Percentiles rank a stretch among this genome's conserved stretches.
Conservation (phyloP, 2,797 vertebrate species). For the Falco cherrug region DNA sequence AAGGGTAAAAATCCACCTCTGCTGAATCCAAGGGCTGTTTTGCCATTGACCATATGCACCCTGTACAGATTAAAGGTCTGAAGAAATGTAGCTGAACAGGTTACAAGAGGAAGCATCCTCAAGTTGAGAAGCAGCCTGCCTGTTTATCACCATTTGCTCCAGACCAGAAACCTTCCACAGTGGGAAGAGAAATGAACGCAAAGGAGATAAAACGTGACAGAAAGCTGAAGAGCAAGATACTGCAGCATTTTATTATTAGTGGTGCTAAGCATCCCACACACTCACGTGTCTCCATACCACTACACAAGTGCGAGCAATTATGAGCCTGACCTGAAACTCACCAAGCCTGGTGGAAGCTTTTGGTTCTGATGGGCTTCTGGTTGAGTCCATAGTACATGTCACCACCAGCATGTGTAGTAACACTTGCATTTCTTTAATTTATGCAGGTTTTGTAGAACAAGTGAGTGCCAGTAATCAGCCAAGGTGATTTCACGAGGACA, state of each 20-base stretch:
- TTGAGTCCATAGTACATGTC: background rate
- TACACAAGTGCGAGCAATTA: background rate
- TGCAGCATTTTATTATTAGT: background rate
- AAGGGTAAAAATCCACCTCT: background rate
- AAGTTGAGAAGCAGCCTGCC: background rate
- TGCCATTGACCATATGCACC: background rate
- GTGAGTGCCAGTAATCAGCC: background rate
- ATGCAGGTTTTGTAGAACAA: background rate
- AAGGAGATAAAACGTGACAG: background rate
- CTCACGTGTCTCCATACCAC: background rate
- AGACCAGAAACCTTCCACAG: background rate
- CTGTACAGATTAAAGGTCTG: background rate
- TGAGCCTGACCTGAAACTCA: background rate
- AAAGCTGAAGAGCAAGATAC: background rate
- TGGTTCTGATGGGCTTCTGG: background rate
- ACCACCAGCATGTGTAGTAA: fast-evolving
- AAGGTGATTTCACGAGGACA: background rate
- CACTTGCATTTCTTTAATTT: background rate
- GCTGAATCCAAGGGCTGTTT: background rate
- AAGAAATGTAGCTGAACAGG: background rate
- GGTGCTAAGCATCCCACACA: background rate
- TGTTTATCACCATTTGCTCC: background rate
- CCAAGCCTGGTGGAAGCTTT: background rate
- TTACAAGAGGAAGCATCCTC: background rate
- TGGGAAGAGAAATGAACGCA: background rate